Conservation (phyloP, 2,888 invertebrate genomes). For the Mantis religiosa region DNA sequence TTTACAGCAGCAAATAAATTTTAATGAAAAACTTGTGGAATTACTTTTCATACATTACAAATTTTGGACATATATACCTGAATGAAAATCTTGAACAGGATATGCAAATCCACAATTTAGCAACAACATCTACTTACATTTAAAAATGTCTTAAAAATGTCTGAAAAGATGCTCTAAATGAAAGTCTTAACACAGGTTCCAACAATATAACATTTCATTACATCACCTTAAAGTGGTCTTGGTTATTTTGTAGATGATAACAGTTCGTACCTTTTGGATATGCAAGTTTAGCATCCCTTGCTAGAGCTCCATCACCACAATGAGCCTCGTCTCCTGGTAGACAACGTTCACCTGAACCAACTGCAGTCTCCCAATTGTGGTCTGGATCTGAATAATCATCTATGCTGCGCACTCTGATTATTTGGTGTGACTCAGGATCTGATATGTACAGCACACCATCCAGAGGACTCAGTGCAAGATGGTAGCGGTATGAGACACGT, state of each 20-base stretch:
- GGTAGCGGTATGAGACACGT: conserved; percentile 91
- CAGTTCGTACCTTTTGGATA: conserved; percentile 76
- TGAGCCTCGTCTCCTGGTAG: conserved; percentile 89
- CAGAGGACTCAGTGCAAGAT: conserved; percentile 91
- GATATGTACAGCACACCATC: conserved; percentile 93
- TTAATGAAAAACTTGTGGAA: too few relatives aligned
- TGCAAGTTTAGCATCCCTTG: conserved; percentile 87
- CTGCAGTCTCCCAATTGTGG: conserved; percentile 91
- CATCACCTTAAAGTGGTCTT: too few relatives aligned
- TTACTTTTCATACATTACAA: too few relatives aligned
- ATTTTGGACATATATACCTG: too few relatives aligned
- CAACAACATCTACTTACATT: too few relatives aligned
- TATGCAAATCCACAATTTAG: too few relatives aligned
- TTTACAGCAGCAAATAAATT: background rate
- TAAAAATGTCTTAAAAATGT: too few relatives aligned
- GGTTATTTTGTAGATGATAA: background rate
- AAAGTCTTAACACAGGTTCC: too few relatives aligned
- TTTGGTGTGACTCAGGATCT: conserved; percentile 92
- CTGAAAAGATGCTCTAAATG: too few relatives aligned
- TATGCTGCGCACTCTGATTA: conserved; percentile 78
- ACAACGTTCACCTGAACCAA: conserved; percentile 92
- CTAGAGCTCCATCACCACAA: conserved; percentile 92
- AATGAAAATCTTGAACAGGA: too few relatives aligned
- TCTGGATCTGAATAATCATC: conserved; percentile 81
- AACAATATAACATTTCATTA: too few relatives aligned